Evolutionary conservation across 2,888 invertebrate species (phyloP), one percentile per base, ranked within the genome.

Genomic region (Lomographa bimaculata): DNA sequence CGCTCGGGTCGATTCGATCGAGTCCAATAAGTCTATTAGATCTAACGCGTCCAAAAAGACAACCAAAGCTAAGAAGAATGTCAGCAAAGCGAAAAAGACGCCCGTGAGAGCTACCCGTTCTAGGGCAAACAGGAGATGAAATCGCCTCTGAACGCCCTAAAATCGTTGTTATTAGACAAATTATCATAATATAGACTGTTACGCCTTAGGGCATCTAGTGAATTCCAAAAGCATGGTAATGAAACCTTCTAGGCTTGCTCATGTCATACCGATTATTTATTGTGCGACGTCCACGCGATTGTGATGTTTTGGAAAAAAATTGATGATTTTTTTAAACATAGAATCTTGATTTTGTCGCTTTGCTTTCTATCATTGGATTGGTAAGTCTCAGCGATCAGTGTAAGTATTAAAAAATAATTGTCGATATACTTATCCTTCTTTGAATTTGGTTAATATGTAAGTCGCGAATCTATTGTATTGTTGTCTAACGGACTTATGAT

Each of bases 101-200:
- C 72, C 76, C 0, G 70, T 68, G 0, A 50, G 83, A 3, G 50
- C 68, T 4, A 71, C 76, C 0, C 70, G 85, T 24, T 54, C 78
- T 1, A 68, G 81, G 9, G 69, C 69, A 2, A 57, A 35, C 18
- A 56, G 84, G 12, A 82, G 86, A 74, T 85, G 84, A 82, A 73
- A 69, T 24, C 27, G 20, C 30, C 21, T 9, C 7, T 12, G 17
- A 23, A 14, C 5, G 7, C 2, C 5, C 9, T 7, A 9, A 25
- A 12, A 29, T 17, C 27, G 14, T 33, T 37, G 36, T 43, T 35
- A 37, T 33, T 45, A 39, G 35, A 44, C 26, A 48, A 40, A 44
- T 47, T 58, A 57, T 60, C 59, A 54, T 50, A 53, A 45, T 51
- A 61, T 66, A 65, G 62, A 66, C 60, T 62, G 67, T 64, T 62